Conservation (phyloP, 2,113 vertebrate species). For the Hystrix brachyura region DNA sequence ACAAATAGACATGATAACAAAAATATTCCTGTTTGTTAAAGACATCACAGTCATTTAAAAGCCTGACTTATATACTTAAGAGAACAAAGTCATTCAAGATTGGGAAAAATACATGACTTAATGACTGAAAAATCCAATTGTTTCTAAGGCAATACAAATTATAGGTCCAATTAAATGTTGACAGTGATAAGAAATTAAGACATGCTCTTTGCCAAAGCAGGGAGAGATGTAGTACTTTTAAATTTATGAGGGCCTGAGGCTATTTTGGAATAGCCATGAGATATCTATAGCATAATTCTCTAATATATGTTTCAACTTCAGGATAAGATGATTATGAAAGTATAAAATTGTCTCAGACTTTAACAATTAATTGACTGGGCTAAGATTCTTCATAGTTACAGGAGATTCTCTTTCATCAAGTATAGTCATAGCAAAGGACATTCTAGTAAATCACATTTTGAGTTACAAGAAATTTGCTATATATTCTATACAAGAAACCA, state of each 20-base stretch:
- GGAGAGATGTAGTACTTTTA: background rate
- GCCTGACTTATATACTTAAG: background rate
- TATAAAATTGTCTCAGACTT: background rate
- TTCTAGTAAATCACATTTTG: background rate
- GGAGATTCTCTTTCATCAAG: background rate
- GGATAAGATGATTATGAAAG: background rate
- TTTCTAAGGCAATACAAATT: background rate
- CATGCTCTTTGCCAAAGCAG: background rate
- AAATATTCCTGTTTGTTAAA: background rate
- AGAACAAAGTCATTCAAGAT: background rate
- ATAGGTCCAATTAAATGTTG: background rate
- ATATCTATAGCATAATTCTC: background rate
- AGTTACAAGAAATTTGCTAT: background rate
- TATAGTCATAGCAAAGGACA: background rate
- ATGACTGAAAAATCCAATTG: background rate
- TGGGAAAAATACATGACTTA: background rate
- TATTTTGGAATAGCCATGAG: background rate
- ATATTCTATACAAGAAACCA: background rate
- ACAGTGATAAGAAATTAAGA: background rate
- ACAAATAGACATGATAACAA: background rate
- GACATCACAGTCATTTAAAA: background rate
- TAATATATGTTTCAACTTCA: background rate
- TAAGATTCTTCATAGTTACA: background rate
- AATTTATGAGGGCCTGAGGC: background rate
- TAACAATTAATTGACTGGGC: background rate